Evolutionary conservation across 2,797 vertebrate genomes (phyloP).

Genomic region (Halcyon chelicuti): DNA sequence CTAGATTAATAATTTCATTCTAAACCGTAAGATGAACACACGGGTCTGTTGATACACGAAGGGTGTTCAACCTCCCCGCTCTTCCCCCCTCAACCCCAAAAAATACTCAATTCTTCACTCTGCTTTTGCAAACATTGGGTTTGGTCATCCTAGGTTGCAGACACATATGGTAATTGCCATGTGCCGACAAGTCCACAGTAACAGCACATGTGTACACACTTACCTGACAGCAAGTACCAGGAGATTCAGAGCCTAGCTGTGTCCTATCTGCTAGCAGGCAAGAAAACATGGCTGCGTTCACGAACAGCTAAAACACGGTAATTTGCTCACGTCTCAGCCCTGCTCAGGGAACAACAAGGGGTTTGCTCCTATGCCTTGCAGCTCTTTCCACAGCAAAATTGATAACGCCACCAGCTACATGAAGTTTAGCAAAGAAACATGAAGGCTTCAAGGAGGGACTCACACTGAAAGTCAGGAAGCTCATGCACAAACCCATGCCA

Average conservation of each 20-base stretch:
- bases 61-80: not conserved
- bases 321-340: not conserved
- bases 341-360: not conserved
- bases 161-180: not conserved
- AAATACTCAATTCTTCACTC: not conserved
- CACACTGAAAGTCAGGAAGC: not conserved
- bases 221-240: not conserved
- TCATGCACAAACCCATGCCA: not conserved
- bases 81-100: not conserved
- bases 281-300: not conserved
- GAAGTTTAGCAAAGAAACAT: not conserved
- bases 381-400: not conserved
- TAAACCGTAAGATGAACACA: not conserved
- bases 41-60: not conserved
- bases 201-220: not conserved
- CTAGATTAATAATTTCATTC: not conserved
- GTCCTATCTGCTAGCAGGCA: not conserved
- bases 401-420: not conserved
- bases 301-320: not conserved
- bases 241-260: conserved; percentile 6
- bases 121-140: not conserved
- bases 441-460: not conserved
- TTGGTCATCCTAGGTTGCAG: not conserved
- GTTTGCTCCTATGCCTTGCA: conserved; percentile 5
- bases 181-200: not conserved